Conservation (phyloP, 2,888 invertebrate species). For the Lithophane socia region DNA sequence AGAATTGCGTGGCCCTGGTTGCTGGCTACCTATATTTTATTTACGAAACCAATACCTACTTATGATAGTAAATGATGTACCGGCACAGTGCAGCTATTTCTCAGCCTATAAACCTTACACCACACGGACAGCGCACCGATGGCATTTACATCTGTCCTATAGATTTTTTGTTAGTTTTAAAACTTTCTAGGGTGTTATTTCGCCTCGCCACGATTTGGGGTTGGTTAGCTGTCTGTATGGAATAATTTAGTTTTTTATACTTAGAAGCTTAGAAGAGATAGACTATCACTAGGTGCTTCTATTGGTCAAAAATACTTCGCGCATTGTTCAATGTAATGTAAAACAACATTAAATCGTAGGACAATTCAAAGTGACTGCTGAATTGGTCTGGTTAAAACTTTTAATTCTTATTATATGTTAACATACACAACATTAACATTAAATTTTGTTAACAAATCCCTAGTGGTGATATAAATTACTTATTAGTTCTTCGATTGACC, state of each 20-base stretch:
- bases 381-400: not conserved
- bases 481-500: constrained; percentile 10
- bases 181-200: not conserved
- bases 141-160: not conserved
- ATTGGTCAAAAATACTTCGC: constrained; percentile 19
- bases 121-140: not conserved
- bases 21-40: not conserved
- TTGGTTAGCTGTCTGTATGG: constrained; percentile 3
- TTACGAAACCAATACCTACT: not conserved
- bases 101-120: not conserved
- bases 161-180: not conserved
- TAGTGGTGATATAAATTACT: not conserved
- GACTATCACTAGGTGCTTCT: constrained; percentile 1
- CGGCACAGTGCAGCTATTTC: constrained; percentile 25
- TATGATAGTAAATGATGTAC: not conserved
- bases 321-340: not conserved
- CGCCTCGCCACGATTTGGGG: not conserved
- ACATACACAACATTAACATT: not conserved
- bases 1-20: not conserved
- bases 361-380: not conserved
- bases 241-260: constrained; percentile 3
- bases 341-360: not conserved
- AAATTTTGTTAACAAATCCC: not conserved
- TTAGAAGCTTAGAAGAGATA: not conserved
- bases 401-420: not conserved